A percentile compares a stretch with the other conserved stretches of the same genome.
phyloP scores from a whole-genome alignment of 2,113 vertebrate genomes.

The Austrofundulus limnaeus region DNA sequence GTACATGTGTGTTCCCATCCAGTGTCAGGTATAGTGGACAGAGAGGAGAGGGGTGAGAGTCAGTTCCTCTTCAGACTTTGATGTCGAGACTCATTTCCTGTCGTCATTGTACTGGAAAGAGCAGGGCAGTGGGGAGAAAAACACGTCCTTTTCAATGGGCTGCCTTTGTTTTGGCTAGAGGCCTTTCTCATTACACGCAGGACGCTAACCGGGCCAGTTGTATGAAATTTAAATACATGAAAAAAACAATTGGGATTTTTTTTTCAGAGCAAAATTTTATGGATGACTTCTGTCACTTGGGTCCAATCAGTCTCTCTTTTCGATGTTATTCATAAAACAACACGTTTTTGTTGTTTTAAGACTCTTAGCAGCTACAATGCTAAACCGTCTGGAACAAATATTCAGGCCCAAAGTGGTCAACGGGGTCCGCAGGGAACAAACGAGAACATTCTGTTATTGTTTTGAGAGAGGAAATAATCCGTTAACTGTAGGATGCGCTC shows the following conservation, averaged over 20 bases:
- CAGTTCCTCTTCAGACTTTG: slow-evolving; percentile 67
- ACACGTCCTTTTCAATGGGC: slow-evolving; percentile 40
- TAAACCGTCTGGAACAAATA: slow-evolving; percentile 35
- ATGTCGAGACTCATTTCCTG: slow-evolving; percentile 72
- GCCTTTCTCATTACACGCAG: slow-evolving; percentile 56
- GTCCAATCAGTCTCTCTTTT: slow-evolving; percentile 41
- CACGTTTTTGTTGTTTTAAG: slow-evolving; percentile 10
- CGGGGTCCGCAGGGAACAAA: slow-evolving; percentile 35
- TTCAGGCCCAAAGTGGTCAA: slow-evolving; percentile 46
- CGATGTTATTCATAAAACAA: slow-evolving; percentile 29
- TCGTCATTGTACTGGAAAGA: slow-evolving; percentile 58
- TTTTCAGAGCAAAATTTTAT: slow-evolving; percentile 25
- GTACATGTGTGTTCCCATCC: slow-evolving; percentile 15
- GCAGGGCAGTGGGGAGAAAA: slow-evolving; percentile 28
- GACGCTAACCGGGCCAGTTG: slow-evolving; percentile 44
- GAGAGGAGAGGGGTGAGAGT: slow-evolving; percentile 50
- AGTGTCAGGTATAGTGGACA: slow-evolving; percentile 60
- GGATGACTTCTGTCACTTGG: slow-evolving; percentile 49
- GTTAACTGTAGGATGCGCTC: slow-evolving; percentile 67
- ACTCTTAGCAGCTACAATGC: slow-evolving; percentile 28
- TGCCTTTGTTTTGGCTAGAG: slow-evolving; percentile 67
- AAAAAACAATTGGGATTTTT: too few species aligned
- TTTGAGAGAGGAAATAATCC: slow-evolving; percentile 69
- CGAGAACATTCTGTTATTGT: slow-evolving; percentile 69
- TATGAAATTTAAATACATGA: slow-evolving; percentile 51